These are phyloP conservation scores for Sminthopsis crassicaudata DNA, from an alignment of 2,113 vertebrate genomes.

Conservation along the genomic window DNA sequence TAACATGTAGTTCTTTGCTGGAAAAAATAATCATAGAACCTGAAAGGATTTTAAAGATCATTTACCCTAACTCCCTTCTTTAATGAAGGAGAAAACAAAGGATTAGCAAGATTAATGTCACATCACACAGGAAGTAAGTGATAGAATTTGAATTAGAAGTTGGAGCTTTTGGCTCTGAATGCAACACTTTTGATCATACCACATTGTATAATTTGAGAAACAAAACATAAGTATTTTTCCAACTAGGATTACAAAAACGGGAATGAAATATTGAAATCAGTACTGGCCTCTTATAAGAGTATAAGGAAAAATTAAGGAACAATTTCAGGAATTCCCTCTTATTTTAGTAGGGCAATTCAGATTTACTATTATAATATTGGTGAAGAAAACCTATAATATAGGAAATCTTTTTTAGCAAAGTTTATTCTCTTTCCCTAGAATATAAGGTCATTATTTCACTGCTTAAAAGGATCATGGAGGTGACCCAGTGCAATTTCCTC, in stretches of 20 bases:
- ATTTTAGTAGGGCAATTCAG: not conserved
- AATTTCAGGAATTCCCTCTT: not conserved
- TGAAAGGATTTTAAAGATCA: too few species aligned
- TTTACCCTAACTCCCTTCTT: not conserved
- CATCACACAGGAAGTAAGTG: accelerated
- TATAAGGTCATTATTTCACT: not conserved
- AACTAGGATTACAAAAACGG: too few species aligned
- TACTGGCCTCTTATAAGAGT: not conserved
- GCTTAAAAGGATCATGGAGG: not conserved
- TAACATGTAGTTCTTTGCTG: slow-evolving; percentile 19
- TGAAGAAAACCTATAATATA: not conserved
- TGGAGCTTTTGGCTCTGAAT: not conserved
- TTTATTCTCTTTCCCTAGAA: not conserved
- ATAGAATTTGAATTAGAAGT: not conserved
- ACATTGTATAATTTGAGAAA: not conserved
- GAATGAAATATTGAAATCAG: not conserved
- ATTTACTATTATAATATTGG: not conserved
- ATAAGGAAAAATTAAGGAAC: not conserved
- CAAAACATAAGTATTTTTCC: not conserved
- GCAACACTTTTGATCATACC: not conserved
- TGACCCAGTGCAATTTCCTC: not conserved
- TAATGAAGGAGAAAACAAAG: not conserved
- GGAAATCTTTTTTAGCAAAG: not conserved
- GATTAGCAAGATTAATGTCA: accelerated
- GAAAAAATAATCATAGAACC: not conserved